Evolutionary conservation across 2,888 invertebrate genomes (phyloP).

Genomic region (Caenorhabditis wallacei): DNA sequence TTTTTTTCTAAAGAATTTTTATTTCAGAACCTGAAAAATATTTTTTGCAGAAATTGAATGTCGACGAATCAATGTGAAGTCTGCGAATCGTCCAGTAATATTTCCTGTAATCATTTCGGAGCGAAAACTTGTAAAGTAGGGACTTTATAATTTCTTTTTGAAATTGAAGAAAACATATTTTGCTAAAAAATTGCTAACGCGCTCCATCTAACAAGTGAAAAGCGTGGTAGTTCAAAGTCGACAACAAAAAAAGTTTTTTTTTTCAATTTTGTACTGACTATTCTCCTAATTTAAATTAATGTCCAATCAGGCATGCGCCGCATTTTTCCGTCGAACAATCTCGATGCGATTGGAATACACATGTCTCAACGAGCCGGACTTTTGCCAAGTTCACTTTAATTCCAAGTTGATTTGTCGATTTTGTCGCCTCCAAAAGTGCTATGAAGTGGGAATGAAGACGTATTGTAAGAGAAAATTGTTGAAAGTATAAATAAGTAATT

Average conservation of each 20-base stretch:
- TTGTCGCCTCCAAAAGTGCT: slow-evolving; percentile 43
- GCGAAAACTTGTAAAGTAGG: slow-evolving; percentile 57
- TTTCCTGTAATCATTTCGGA: slow-evolving; percentile 57
- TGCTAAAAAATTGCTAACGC: too few relatives aligned
- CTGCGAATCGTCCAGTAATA: slow-evolving; percentile 32
- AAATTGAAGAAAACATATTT: background rate
- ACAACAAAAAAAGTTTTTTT: too few relatives aligned
- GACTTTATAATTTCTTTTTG: too few relatives aligned
- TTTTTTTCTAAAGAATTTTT: too few relatives aligned
- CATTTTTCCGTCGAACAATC: slow-evolving; percentile 59
- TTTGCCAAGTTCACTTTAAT: slow-evolving; percentile 47
- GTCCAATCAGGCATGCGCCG: slow-evolving; percentile 61
- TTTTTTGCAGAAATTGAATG: background rate
- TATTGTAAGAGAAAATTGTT: background rate
- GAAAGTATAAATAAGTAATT: background rate
- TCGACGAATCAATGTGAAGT: slow-evolving; percentile 32
- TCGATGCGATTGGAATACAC: slow-evolving; percentile 54
- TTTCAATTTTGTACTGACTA: background rate
- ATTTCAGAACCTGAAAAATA: too few relatives aligned
- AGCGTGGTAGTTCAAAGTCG: background rate
- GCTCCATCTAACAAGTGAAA: background rate
- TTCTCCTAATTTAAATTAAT: too few relatives aligned
- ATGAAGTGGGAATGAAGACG: slow-evolving; percentile 33
- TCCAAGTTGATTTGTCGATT: slow-evolving; percentile 32
- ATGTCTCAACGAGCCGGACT: slow-evolving; percentile 41